Evolutionary conservation across 2,797 vertebrate genomes (phyloP), one percentile per base, ranked within the genome.

Genomic region (Hafferia zeledoni): DNA sequence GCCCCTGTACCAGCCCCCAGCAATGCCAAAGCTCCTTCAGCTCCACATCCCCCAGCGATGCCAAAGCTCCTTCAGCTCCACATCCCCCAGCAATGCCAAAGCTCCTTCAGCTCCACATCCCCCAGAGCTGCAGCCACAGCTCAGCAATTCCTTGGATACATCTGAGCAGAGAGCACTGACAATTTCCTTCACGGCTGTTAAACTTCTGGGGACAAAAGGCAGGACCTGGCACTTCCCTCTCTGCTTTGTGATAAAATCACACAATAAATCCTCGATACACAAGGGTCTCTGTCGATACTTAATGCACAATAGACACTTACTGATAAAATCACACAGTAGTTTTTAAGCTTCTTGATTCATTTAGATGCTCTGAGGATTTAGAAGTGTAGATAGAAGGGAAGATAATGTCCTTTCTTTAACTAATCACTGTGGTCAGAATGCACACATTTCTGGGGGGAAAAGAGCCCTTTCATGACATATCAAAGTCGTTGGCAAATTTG

Each of bases 111-210:
- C 35, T 13, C 1, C 13, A 9, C 70, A 11, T 18, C 22, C 12
- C 46, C 50, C 8, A 1, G 6, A 39, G 11, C 7, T 0, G 3
- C 4, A 30, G 4, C 33, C 44, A 4, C 5, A 30, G 18, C 65
- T 4, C 60, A 33, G 30, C 49, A 4, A 2, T 1, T 6, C 23
- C 27, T n/a, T 28, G 19, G 17, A 11, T 1, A 1, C 20, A 0
- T 0, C 1, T 0, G 0, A 7, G 3, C 0, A 10, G 31, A 33
- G 23, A 60, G 2, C 33, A 47, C 5, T 1, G 1, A 10, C 2
- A 17, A 30, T 18, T 57, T 28, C 19, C 10, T 43, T 9, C 69
- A 3, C 13, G 49, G 19, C 49, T 28, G 9, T 19, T 10, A 11
- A 39, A 15, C 27, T 19, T 55, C 0, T 12, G 6, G 72, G 47